Evolutionary conservation across 2,113 vertebrate genomes (phyloP), one percentile per base, ranked within the genome.

Genomic region (Nothocercus julius): DNA sequence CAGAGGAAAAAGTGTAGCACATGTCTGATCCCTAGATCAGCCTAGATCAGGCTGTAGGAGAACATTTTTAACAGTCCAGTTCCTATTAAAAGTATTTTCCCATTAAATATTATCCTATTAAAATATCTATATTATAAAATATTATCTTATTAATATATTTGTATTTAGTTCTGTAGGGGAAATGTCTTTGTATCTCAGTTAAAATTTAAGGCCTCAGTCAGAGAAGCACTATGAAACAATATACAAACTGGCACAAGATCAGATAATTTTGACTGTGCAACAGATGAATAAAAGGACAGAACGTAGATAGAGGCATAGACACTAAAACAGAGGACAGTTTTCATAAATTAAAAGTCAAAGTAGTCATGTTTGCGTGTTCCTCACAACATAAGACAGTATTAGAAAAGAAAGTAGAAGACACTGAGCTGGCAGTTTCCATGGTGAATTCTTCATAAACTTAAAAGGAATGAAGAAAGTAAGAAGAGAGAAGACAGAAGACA

Each of bases 281-380:
- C 74, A 92, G 53, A 56, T 82, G 53, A 96, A 58, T 67, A 64
- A 86, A 91, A 89, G 84, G 38, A 54, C 9, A 66, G 66, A 93
- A 78, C 38, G 30, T 56, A 82, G 53, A 36, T 22, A 67, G 51
- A 92, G 53, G 34, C 74, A 89, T 1, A 79, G 63, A 30, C 32
- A 56, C 62, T 82, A 82, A 93, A 91, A 53, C 47, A 89, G 73
- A 82, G 89, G 51, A 74, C 18, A 70, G 7, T 74, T 90, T 91
- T 93, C 54, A 72, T 82, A 89, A 94, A 90, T 63, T 81, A 53
- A 68, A 1, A 3, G 4, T 89, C 63, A 91, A 54, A 80, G 59
- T 68, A 94, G 67, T 54, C 66, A 24, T 79, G 87, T 83, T 87
- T 45, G n/a, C 40, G 24, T 54, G 18, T 61, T n/a, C 49, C 54